A percentile compares a stretch with the other conserved stretches of the same genome.
Evolutionary conservation across 2,888 invertebrate species (phyloP).

Genomic region (Pollenia labialis): DNA sequence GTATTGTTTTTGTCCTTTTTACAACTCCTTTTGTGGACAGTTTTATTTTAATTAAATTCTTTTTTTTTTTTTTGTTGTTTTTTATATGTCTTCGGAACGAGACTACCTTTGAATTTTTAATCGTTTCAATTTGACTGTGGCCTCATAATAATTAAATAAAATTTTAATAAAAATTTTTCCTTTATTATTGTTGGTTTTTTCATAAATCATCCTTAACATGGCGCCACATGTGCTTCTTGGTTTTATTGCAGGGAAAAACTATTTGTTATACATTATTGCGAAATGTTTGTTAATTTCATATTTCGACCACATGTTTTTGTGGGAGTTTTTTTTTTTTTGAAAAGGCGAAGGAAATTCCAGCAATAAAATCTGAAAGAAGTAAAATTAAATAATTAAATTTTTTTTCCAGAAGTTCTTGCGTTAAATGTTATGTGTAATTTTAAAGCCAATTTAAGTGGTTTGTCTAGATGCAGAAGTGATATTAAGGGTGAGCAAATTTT

Average conservation of each 20-base stretch:
- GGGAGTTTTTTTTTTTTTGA: not conserved
- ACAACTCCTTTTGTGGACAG: not conserved
- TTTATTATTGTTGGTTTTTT: conserved; percentile 25
- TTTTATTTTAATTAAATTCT: not conserved
- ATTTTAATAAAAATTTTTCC: conserved; percentile 56
- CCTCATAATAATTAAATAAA: conserved; percentile 47
- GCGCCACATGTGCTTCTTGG: conserved; percentile 47
- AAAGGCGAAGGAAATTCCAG: not conserved
- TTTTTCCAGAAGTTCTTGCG: no score
- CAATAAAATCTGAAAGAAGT: not conserved
- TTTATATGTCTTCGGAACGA: not conserved
- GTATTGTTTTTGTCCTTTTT: not conserved
- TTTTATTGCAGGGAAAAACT: not conserved
- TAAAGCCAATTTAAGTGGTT: no score
- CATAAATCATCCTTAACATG: conserved; percentile 62
- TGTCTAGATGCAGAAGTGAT: no score
- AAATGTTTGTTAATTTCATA: not conserved
- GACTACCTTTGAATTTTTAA: conserved; percentile 66
- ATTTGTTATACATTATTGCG: not conserved
- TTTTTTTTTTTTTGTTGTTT: not conserved
- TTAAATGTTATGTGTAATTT: no score
- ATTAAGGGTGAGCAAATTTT: no score
- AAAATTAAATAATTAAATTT: not conserved
- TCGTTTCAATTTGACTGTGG: conserved; percentile 58
- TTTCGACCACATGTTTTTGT: not conserved